Base-by-base conservation (phyloP, 2,113 vertebrate genomes). In the Gallinago undulata region DNA sequence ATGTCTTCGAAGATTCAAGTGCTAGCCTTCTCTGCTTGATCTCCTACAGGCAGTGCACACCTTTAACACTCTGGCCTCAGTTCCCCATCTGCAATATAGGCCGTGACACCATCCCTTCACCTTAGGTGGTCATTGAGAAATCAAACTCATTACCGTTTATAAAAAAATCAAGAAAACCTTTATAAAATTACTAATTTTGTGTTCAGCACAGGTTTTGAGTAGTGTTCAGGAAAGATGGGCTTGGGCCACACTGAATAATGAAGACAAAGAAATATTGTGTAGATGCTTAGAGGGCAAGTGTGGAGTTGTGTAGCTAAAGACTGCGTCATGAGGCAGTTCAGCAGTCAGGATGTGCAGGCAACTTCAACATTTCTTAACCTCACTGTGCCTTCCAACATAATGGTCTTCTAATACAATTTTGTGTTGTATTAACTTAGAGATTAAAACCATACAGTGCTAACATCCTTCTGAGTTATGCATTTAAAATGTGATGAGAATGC, bases 371-470 rank as follows among this genome's bases (percentile, higher is more conserved):
- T 74, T 77, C 79, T 80, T 78, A 93, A 84, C 45, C 72, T 84
- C 47, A 5, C 91, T 3, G 19, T 80, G 76, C 76, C 73, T 95
- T 74, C 89, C 66, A 91, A 37, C 37, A 3, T 76, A 72, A 95
- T 69, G 45, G 57, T 19, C 37, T 91, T 84, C 60, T 84, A 95
- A 94, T 81, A 16, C 41, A 89, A 68, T 94, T 96, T n/a, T 35
- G 19, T 81, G 48, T 57, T 89, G 45, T 92, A 74, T 83, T 93
- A 84, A 60, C 62, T 53, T 64, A 48, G 69, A 84, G 80, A 87
- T 82, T 87, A 60, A 87, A 89, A 87, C 4, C 70, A 28, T 30
- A 57, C 66, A 82, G 66, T 57, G 57, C 73, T 75, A 87, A 45
- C 35, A 76, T 93, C 66, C 81, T 95, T 81, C 69, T 84, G 47